Evolutionary conservation across 1,140 invertebrate genomes (phyloP), one percentile per base, ranked within the genome.

Genomic region (Acromyrmex charruanus): DNA sequence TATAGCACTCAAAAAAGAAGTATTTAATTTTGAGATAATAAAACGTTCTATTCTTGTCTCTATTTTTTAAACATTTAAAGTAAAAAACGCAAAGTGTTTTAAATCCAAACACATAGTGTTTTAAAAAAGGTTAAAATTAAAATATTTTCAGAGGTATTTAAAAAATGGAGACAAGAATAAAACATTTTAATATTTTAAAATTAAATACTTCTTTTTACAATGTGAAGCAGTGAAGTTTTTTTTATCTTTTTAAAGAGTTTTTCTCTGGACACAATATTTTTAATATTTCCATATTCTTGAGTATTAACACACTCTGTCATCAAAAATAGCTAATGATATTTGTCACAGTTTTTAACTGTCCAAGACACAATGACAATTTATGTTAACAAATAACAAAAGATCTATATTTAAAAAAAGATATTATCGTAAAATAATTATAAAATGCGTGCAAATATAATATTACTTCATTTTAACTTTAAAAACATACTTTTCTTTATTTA

Each of bases 311-410:
- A 69, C 49, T 49, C 12, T 53, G 49, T 68, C 6, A 7, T 1
- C 18, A 59, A n/a, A 82, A 82, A 82, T 72, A 49, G 21, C 5
- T 51, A 55, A 72, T 59, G n/a, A 61, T 39, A 61, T 82, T 31
- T 59, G n/a, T 25, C 14, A 49, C 53, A 35, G 21, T 25, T 16
- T 69, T 39, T 21, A 39, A 7, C 16, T 6, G 0, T 80, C 9
- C 16, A 69, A 49, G 9, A 28, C 18, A 14, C 3, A 77, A 44
- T 63, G 25, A 63, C 0, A 55, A 28, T 55, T 25, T n/a, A 35
- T 59, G 7, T 44, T 44, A 44, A 82, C 44, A 59, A 72, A 59
- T 72, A 44, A 80, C 14, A 7, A 39, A 53, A 66, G 2, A 9
- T 21, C n/a, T 12, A 21, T 10, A 25, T 18, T 77, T 25, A n/a